These are phyloP conservation scores for Aeoliscus strigatus DNA, from an alignment of 2,797 vertebrate species.

Conservation along the genomic window DNA sequence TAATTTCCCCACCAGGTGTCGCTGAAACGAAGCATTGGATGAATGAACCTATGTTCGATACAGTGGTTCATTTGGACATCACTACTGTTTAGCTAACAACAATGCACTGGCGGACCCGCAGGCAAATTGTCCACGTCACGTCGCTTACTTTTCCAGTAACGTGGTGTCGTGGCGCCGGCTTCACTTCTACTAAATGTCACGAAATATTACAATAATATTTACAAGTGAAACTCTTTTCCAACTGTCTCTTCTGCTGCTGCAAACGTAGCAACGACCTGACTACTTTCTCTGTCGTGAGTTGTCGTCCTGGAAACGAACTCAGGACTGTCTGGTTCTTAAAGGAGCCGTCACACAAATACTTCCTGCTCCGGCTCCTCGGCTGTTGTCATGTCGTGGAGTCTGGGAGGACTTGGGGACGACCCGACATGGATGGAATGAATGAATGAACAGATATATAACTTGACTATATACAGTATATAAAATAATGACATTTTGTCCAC, in stretches of 20 bases:
- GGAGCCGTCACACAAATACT: slow-evolving; percentile 35
- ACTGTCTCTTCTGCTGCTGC: slow-evolving; percentile 8
- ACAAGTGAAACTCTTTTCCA: neutral
- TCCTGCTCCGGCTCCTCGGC: neutral
- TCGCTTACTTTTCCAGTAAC: neutral
- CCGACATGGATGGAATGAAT: too few relatives aligned
- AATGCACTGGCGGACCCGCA: neutral
- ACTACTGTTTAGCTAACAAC: too few relatives aligned
- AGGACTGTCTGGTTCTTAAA: slow-evolving; percentile 63
- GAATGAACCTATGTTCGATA: too few relatives aligned
- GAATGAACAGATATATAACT: too few relatives aligned
- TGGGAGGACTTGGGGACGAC: too few relatives aligned
- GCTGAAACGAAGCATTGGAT: too few relatives aligned
- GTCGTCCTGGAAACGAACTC: slow-evolving; percentile 67
- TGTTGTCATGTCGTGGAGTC: too few relatives aligned
- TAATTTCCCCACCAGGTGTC: too few relatives aligned
- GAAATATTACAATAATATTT: too few relatives aligned
- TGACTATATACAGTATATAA: too few relatives aligned
- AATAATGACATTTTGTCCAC: too few relatives aligned
- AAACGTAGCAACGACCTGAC: slow-evolving; percentile 1
- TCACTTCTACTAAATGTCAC: neutral
- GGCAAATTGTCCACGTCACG: neutral
- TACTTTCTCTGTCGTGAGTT: slow-evolving; percentile 58
- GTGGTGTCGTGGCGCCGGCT: slow-evolving; percentile 8
- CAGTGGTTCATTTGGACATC: too few relatives aligned